Evolutionary conservation across 2,113 vertebrate species (phyloP), one percentile per base, ranked within the genome.

Genomic region (Hippocampus abdominalis): DNA sequence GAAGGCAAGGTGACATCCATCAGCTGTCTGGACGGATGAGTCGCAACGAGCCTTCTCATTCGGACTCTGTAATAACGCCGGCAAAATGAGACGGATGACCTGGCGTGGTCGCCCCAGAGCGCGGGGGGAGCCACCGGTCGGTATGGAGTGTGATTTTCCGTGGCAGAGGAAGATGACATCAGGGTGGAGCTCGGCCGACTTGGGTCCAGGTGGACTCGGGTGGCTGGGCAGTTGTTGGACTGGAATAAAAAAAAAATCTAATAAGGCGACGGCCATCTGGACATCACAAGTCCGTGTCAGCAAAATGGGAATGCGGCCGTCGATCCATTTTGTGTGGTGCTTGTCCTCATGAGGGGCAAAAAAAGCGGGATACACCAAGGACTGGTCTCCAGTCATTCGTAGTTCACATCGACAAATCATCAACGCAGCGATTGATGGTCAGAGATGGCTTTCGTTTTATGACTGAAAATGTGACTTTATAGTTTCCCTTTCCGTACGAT

Each of bases 11-110:
- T 77, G 83, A 84, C 86, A 88, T 89, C 87, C 84, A 86, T 90
- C 88, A 88, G 0, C 79, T 86, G 85, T 86, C 83, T 81, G 82
- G 63, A 80, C 0, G 76, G 77, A 60, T 82, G 86, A 88, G 85
- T 86, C 10, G 73, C 82, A 80, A 90, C 80, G 88, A 87, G 80
- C 79, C 85, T 86, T 84, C 87, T 86, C 87, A 87, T 87, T 90
- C 76, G 80, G 83, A 89, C 86, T 90, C 83, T 86, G 84, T 90
- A 88, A 90, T 90, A 89, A 86, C 88, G 70, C 81, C 82, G 72
- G 7, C 78, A 83, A 84, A 86, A 85, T 87, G 87, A 89, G 87
- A 90, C 76, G 64, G 85, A 89, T 87, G 88, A 90, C 87, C 84
- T 84, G 81, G 85, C 70, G 6, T 8, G 76, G 73, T 71, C 71